A percentile compares a stretch with the other conserved stretches of the same genome.
Evolutionary conservation across 2,797 vertebrate genomes (phyloP).

Genomic region (Meda fulgida): DNA sequence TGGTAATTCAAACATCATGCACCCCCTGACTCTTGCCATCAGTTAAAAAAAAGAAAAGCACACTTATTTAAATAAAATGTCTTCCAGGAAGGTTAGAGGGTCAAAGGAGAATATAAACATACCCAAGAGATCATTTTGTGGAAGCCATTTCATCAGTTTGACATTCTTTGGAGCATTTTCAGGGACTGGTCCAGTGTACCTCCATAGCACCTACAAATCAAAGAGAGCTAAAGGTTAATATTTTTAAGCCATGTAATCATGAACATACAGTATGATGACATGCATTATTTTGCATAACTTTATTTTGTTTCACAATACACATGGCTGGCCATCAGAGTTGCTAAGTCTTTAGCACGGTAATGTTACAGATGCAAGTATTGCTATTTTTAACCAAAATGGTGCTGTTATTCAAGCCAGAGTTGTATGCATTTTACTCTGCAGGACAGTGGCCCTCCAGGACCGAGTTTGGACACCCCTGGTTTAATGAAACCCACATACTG

Average conservation of each 20-base stretch:
- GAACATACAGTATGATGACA: not conserved
- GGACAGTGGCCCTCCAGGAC: not conserved
- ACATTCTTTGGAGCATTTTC: constrained; percentile 83
- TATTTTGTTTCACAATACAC: not conserved
- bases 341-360: not conserved
- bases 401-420: not conserved
- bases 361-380: not conserved
- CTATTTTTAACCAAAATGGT: not conserved
- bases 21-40: not conserved
- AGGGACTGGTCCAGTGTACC: constrained; percentile 82
- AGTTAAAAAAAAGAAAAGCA: not conserved
- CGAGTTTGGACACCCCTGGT: not conserved
- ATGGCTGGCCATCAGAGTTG: not conserved
- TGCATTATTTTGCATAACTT: not conserved
- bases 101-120: constrained; percentile 21
- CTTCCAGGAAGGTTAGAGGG: not conserved
- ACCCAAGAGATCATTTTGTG: constrained; percentile 96
- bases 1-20: not conserved
- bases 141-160: constrained; percentile 90
- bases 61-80: not conserved
- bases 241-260: not conserved
- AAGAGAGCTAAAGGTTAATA: not conserved
- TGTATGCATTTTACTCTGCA: not conserved
- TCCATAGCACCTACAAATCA: constrained; percentile 87
- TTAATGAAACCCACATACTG: not conserved